These are phyloP conservation scores for Atta colombica DNA, from an alignment of 1,140 invertebrate genomes.

Conservation along the genomic window DNA sequence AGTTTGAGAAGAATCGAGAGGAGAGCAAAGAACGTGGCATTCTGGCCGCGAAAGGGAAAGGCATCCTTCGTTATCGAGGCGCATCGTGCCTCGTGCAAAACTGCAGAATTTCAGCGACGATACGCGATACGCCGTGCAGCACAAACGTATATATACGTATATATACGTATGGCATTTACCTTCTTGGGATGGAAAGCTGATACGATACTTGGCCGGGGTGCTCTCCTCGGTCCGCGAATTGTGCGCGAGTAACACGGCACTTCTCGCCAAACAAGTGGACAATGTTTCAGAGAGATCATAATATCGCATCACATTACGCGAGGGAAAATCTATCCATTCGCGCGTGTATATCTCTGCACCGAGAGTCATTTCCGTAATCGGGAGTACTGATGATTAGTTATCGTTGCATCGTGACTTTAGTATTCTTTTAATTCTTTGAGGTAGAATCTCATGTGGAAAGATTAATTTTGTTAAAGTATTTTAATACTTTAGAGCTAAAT, in stretches of 20 bases:
- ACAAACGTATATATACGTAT: neutral
- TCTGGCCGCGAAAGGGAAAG: constrained; percentile 73
- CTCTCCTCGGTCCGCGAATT: neutral
- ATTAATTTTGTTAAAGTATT: too few relatives aligned
- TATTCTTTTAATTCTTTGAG: too few relatives aligned
- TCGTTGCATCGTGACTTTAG: neutral
- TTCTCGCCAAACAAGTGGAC: constrained; percentile 22
- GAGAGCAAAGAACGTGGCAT: constrained; percentile 58
- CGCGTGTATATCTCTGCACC: neutral
- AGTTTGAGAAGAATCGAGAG: constrained; percentile 26
- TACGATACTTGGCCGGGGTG: constrained; percentile 4
- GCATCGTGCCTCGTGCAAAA: constrained; percentile 52
- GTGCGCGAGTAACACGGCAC: constrained; percentile 30
- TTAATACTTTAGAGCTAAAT: too few relatives aligned
- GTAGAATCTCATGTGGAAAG: too few relatives aligned
- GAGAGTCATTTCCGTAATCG: constrained; percentile 46
- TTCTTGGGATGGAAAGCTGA: constrained; percentile 44
- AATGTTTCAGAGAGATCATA: constrained; percentile 51
- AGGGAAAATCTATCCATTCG: constrained; percentile 33
- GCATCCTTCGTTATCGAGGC: constrained; percentile 57
- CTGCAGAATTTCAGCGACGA: constrained; percentile 43
- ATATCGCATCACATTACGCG: constrained; percentile 47
- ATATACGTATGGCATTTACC: constrained; percentile 27
- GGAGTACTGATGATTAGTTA: constrained; percentile 9
- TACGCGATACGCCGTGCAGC: neutral